These are phyloP conservation scores for Diachrysia chrysitis DNA, from an alignment of 2,888 invertebrate species.

Conservation along the genomic window DNA sequence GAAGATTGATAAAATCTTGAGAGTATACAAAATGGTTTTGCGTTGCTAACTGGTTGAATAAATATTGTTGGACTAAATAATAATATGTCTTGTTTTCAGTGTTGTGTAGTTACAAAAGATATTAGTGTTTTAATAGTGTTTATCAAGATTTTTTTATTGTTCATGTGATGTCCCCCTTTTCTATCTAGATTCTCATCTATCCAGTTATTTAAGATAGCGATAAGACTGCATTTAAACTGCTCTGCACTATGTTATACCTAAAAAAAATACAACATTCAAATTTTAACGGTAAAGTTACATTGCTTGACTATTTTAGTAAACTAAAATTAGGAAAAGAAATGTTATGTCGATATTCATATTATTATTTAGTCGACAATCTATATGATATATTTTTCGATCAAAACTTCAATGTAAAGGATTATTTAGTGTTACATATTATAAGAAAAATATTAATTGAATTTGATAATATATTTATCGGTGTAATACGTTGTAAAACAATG, in stretches of 20 bases:
- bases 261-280: background rate
- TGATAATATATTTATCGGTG: slow-evolving; percentile 51
- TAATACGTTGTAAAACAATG: slow-evolving; percentile 33
- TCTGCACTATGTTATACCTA: background rate
- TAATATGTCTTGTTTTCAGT: slow-evolving; percentile 38
- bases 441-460: slow-evolving; percentile 44
- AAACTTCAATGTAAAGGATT: slow-evolving; percentile 30
- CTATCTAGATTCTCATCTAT: slow-evolving; percentile 4
- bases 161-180: background rate
- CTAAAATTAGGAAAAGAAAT: slow-evolving; percentile 24
- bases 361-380: slow-evolving; percentile 48
- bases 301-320: slow-evolving; percentile 25
- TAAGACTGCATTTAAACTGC: slow-evolving; percentile 4
- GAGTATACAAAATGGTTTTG: slow-evolving; percentile 12
- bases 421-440: slow-evolving; percentile 49
- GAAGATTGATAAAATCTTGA: slow-evolving; percentile 20
- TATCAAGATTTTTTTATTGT: background rate
- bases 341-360: slow-evolving; percentile 19
- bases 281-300: background rate
- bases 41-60: slow-evolving; percentile 39
- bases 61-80: slow-evolving; percentile 53
- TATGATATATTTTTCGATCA: slow-evolving; percentile 48
- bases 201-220: slow-evolving; percentile 1
- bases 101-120: slow-evolving; percentile 28
- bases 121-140: slow-evolving; percentile 10